Evolutionary conservation across 2,888 invertebrate genomes (phyloP).

Genomic region (Idaea biselata): DNA sequence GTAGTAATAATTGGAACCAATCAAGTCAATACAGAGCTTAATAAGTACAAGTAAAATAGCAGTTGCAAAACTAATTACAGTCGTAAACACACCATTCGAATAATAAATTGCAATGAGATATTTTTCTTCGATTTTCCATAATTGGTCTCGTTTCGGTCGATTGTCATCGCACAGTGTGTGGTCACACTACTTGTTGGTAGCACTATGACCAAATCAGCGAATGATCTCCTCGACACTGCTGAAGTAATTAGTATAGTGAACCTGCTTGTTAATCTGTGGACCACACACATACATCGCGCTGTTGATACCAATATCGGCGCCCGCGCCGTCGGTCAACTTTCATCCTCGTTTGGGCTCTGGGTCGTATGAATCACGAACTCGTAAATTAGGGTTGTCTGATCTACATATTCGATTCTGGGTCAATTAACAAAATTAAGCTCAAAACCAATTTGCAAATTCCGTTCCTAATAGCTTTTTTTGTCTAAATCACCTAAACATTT

Average conservation of each 20-base stretch:
- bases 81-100: conserved; percentile 49
- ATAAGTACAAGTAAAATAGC: conserved; percentile 21
- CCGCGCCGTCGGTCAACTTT: conserved; percentile 42
- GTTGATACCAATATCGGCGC: conserved; percentile 44
- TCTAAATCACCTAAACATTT: conserved; percentile 5
- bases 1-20: conserved; percentile 6
- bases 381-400: conserved; percentile 26
- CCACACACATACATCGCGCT: conserved; percentile 52
- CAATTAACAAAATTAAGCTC: conserved; percentile 21
- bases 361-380: conserved; percentile 57
- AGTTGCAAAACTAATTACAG: conserved; percentile 50
- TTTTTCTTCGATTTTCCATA: conserved; percentile 65
- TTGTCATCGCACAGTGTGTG: conserved; percentile 54
- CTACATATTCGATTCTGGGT: conserved; percentile 19
- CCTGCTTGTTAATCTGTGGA: conserved; percentile 38
- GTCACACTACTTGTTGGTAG: conserved; percentile 25
- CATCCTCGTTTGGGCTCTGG: conserved; percentile 51
- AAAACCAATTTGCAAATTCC: conserved; percentile 17
- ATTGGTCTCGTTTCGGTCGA: conserved; percentile 61
- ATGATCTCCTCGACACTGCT: conserved; percentile 57
- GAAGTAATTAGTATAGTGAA: conserved; percentile 52
- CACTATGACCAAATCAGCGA: conserved; percentile 55
- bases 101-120: conserved; percentile 57
- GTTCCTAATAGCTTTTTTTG: conserved; percentile 16
- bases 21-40: conserved; percentile 19